Base-by-base conservation (phyloP, 2,888 invertebrate species). In the Serrognathus titanus region DNA sequence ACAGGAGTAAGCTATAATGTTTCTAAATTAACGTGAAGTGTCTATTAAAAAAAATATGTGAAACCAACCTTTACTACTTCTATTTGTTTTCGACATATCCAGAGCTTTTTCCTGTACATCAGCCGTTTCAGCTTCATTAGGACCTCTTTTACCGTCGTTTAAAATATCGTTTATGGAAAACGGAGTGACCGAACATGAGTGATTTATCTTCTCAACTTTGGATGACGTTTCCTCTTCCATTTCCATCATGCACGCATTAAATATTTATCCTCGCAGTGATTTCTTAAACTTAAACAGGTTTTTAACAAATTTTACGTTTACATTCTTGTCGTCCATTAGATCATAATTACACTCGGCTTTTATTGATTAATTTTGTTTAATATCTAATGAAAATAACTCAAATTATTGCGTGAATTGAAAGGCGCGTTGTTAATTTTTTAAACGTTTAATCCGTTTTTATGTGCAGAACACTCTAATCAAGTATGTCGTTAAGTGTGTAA, bases 111-210 rank as follows among this genome's bases (percentile, higher is more conserved):
- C 78, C 51, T 76, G 74, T 51, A 59, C 56, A 47, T 63, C 66
- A 4, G 54, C 31, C 3, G 54, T 35, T 43, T 55, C 49, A 11
- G 61, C 65, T 40, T 55, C 57, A 8, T 48, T 55, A 37, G 46
- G 80, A 61, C 79, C 80, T 51, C 66, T 58, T 45, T 63, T 67
- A 51, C 67, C 71, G 40, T 79, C 80, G 69, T 81, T 83, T 69
- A 88, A 75, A 72, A 88, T 88, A 68, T 88, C 88, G 66, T 88
- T 87, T 53, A 88, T 88, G 8, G 87, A 88, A 75, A 88, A 88
- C 37, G 88, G 88, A 8, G 88, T 88, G 8, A 77, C 75, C 12
- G 74, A 65, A 38, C 66, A 62, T 3, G 66, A 49, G 45, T 51
- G 55, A 9, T 56, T 40, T 24, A 36, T 60, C 51, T 63, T 63